Evolutionary conservation across 2,888 invertebrate genomes (phyloP).

Genomic region (Netelia fuscicornis): DNA sequence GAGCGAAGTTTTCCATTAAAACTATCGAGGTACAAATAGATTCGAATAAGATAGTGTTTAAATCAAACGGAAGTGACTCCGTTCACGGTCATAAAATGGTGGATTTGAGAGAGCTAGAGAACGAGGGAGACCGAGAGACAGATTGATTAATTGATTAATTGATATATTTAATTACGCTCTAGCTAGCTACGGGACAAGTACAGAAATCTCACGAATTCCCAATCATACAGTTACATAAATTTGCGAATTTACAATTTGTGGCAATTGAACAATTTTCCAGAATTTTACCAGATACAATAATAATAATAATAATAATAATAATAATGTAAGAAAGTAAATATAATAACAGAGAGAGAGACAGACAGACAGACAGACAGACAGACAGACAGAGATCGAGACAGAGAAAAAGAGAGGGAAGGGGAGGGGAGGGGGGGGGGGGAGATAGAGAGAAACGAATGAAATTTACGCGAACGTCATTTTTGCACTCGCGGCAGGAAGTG

Average conservation of each 20-base stretch:
- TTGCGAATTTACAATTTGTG: too few relatives aligned
- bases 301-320: too few relatives aligned
- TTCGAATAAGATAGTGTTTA: neutral
- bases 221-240: too few relatives aligned
- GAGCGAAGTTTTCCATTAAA: neutral
- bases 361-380: neutral
- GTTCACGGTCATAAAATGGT: neutral
- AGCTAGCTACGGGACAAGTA: too few relatives aligned
- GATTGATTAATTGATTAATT: too few relatives aligned
- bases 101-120: neutral
- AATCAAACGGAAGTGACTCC: neutral
- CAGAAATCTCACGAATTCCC: too few relatives aligned
- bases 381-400: neutral
- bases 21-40: neutral
- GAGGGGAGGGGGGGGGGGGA: neutral
- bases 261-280: too few relatives aligned
- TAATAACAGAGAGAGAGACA: neutral
- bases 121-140: neutral
- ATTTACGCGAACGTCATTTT: conserved; percentile 37
- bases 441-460: conserved; percentile 11
- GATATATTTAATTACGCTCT: too few relatives aligned
- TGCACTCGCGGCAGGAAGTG: conserved; percentile 58
- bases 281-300: too few relatives aligned
- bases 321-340: too few relatives aligned
- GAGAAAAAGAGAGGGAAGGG: too few relatives aligned